Base-by-base conservation (phyloP, 2,797 vertebrate genomes). In the Cirrhinus molitorella region DNA sequence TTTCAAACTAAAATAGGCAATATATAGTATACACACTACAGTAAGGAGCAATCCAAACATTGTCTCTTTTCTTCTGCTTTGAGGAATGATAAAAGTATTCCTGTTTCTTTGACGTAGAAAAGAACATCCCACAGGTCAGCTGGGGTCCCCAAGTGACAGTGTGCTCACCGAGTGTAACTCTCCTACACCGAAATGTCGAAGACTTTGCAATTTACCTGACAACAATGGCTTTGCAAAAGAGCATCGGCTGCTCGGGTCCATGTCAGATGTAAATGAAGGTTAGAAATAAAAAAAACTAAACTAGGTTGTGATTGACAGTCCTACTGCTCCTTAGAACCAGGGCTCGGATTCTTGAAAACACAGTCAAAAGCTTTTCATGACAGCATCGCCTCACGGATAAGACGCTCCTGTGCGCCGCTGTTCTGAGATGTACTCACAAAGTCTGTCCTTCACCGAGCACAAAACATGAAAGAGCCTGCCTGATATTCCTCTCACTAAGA, bases 361-460 rank as follows among this genome's bases (percentile, higher is more conserved):
- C 49, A 83, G 71, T 75, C 71, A 68, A 76, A 82, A 83, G 81
- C 81, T 76, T 75, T 83, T 51, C 19, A 68, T 76, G 81, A 83
- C 72, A 76, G 72, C 61, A 31, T n/a, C 17, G 72, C 72, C 81
- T 74, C 72, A 12, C 37, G 34, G 72, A 81, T 81, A 73, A 81
- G 57, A 65, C 55, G 55, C 10, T 73, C 28, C 55, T 65, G 80
- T n/a, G 45, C 14, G 10, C 45, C 31, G 16, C 72, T 83, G 49
- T 83, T 83, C 72, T 83, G 72, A 83, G 81, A 83, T 74, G 57
- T 65, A 63, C 80, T 81, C 80, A 73, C 70, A 81, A 81, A 81
- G 80, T 83, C 81, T 76, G 81, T 76, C 81, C 61, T 75, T 83
- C 81, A 67, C 70, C 6, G 3, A 81, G 70, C 80, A 81, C 80